Conservation (phyloP, 2,113 vertebrate species). For the Perca schrenkii region DNA sequence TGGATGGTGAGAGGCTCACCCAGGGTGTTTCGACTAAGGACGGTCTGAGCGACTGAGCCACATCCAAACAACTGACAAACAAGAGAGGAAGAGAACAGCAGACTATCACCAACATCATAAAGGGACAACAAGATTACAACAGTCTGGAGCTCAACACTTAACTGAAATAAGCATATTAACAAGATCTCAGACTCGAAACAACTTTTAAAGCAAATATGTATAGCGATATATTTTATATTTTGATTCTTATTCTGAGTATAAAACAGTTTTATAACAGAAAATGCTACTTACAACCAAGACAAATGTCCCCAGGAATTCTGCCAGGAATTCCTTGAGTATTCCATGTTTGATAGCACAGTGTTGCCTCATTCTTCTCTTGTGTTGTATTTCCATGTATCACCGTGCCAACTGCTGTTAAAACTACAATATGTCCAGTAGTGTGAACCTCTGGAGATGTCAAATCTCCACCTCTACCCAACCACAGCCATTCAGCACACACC, state of each 20-base stretch:
- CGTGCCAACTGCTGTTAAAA: slow-evolving; percentile 37
- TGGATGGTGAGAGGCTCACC: slow-evolving; percentile 88
- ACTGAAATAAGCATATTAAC: background rate
- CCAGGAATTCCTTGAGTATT: slow-evolving; percentile 90
- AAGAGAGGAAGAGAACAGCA: slow-evolving; percentile 12
- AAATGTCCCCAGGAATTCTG: slow-evolving; percentile 95
- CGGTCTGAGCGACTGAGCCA: slow-evolving; percentile 90
- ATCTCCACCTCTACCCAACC: slow-evolving; percentile 56
- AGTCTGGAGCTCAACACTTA: background rate
- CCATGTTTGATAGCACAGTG: slow-evolving; percentile 89
- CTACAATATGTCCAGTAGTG: slow-evolving; percentile 35
- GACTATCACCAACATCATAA: background rate
- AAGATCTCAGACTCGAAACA: background rate
- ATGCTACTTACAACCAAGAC: slow-evolving; percentile 92
- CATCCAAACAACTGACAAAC: slow-evolving; percentile 87
- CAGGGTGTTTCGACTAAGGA: slow-evolving; percentile 88
- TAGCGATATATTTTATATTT: background rate
- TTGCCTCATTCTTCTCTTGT: slow-evolving; percentile 85
- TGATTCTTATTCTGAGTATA: background rate
- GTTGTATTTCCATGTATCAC: slow-evolving; percentile 72
- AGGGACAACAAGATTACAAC: background rate
- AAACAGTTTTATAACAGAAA: background rate
- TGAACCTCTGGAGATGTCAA: slow-evolving; percentile 47
- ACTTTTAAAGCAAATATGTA: background rate
- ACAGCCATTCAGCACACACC: slow-evolving; percentile 67